Evolutionary conservation across 64 coral and sea anemone genomes (phyloP), one percentile per base, ranked within the genome.

Genomic region (Astreopora myriophthalma): DNA sequence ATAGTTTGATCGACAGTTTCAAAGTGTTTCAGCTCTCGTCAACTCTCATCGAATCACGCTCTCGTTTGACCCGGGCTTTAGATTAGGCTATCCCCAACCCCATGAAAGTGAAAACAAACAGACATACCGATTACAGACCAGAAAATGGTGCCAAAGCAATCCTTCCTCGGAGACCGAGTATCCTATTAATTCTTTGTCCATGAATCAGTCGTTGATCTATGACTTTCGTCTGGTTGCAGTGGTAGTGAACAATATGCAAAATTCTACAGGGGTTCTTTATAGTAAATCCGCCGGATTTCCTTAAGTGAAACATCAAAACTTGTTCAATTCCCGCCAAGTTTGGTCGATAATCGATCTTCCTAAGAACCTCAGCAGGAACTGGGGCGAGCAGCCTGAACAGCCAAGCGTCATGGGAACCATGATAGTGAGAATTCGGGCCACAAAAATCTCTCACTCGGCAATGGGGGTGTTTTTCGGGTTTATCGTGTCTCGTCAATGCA

Each of bases 381-480:
- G 90, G 87, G 20, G 29, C 83, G 14, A 89, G 46, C 13, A 95
- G 86, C 34, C 89, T 67, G 32, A 98, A 86, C 7, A 98, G 74
- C 86, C 95, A 98, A 30, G 93, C 96, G 90, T 98, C 96, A 38
- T 98, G 96, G 34, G 96, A 98, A 12, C 96, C 96, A 65, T 95
- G 95, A 37, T 98, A 98, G 33, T 80, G 93, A 14, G 86, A 62
- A 20, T 28, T 84, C n/a, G 79, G 65, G 6, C 93, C 94, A 90
- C 96, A 98, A 6, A 98, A 87, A 77, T 98, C 93, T 7, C 68
- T 74, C 20, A 65, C 60, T 10, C 52, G 63, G 38, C 96, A 98
- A 44, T 68, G 27, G 17, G 34, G 84, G 6, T 82, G 34, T 2
- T 71, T 74, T 31, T 84, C 48, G 2, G 20, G 8, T 30, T 86